Conservation (phyloP, 2,888 invertebrate genomes). For the Euspilapteryx auroguttella region DNA sequence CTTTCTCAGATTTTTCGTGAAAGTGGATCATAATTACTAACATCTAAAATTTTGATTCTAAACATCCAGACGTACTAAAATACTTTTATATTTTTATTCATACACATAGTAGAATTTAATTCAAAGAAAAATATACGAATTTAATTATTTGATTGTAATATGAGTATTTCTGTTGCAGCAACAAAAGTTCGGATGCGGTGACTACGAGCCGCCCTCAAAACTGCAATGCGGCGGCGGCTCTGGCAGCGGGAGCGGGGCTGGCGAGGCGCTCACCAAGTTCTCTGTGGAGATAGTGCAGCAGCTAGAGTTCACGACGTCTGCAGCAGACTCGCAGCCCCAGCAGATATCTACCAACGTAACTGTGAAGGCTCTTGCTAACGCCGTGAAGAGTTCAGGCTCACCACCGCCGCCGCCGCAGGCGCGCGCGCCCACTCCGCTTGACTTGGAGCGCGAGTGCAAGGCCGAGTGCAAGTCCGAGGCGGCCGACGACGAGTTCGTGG, state of each 20-base stretch:
- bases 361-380: constrained; percentile 68
- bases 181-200: constrained; percentile 79
- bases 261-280: constrained; percentile 70
- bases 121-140: no score
- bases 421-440: constrained; percentile 78
- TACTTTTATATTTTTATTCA: no score
- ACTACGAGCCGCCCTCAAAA: constrained; percentile 79
- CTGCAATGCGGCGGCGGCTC: constrained; percentile 53
- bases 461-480: constrained; percentile 80
- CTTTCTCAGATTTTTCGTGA: no score
- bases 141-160: no score
- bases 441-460: constrained; percentile 76
- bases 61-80: no score
- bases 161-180: constrained; percentile 73
- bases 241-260: constrained; percentile 30
- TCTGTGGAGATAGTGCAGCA: constrained; percentile 93
- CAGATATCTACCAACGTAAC: constrained; percentile 92
- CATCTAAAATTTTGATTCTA: no score
- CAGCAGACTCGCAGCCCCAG: constrained; percentile 84
- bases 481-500: constrained; percentile 85
- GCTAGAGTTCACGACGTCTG: constrained; percentile 85
- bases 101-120: no score
- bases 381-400: constrained; percentile 43
- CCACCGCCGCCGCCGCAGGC: constrained; percentile 40
- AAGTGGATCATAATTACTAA: no score